Evolutionary conservation across 2,888 invertebrate species (phyloP), one percentile per base, ranked within the genome.

Genomic region (Rosalia funebris): DNA sequence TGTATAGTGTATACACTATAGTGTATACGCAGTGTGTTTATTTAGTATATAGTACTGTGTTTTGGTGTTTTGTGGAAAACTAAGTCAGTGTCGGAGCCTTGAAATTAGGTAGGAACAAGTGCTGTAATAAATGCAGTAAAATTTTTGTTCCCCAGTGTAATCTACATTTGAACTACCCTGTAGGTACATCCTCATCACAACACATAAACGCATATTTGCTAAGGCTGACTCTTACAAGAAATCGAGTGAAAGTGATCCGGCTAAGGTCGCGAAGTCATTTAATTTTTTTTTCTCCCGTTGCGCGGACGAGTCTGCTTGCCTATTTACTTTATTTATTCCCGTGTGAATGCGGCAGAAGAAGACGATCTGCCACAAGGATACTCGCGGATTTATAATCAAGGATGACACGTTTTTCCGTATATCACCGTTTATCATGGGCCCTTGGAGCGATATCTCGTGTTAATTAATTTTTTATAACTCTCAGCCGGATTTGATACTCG

Each of bases 241-340:
- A 1, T 31, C 41, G 39, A 53, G 53, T 53, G 53, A 53, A 53
- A 53, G 53, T 42, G 41, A 53, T 25, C 25, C 37, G 14, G 42
- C 37, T 53, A 53, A 53, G 53, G 53, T 53, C 53, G 31, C 2
- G 31, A 41, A 42, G 41, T 53, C 37, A 37, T 39, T 16, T 19
- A 9, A 39, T 37, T 53, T 42, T 52, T 53, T 17, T 14, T 17
- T 25, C 15, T 15, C 10, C 11, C 2, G 34, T 11, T 10, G 34
- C 20, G 42, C 41, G 42, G 53, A 53, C 42, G 53, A 53, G 32
- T 42, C 53, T 11, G 9, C 15, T 12, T 14, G 19, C 25, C 20
- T 9, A 10, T 15, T 11, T 25, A 11, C n/a, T 36, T 1, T 44
- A 16, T 39, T 1, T 16, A 31, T 50, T 50, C 50, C 50, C 50